These are phyloP conservation scores for Cephus rjabovi DNA, from an alignment of 2,888 invertebrate genomes.

Conservation along the genomic window DNA sequence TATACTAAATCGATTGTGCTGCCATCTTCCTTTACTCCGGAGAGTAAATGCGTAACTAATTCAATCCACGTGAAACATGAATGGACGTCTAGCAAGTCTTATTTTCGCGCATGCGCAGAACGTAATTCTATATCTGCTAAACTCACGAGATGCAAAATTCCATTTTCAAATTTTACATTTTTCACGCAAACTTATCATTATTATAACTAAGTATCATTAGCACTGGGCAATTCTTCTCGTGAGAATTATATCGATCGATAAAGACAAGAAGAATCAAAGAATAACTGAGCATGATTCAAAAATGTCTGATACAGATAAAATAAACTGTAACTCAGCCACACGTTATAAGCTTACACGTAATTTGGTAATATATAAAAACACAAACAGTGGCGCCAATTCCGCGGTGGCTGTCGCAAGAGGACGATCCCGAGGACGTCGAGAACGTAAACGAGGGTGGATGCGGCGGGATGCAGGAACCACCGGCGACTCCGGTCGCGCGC, in stretches of 20 bases:
- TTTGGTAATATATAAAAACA: conserved; percentile 14
- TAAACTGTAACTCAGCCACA: neutral
- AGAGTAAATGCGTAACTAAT: neutral
- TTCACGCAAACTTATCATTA: neutral
- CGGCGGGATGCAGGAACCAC: conserved; percentile 75
- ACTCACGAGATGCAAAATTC: neutral
- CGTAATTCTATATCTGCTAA: neutral
- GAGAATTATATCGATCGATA: neutral
- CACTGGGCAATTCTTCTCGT: neutral
- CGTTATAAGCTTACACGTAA: neutral
- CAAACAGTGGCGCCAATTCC: conserved; percentile 37
- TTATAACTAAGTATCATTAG: neutral
- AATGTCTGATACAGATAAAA: neutral
- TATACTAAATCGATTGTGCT: neutral
- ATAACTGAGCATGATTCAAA: neutral
- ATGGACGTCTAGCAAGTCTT: neutral
- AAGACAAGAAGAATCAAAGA: neutral
- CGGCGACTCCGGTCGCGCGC: conserved; percentile 82
- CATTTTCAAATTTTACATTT: neutral
- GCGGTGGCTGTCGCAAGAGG: conserved; percentile 65
- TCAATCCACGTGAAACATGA: neutral
- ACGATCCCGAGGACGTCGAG: conserved; percentile 53
- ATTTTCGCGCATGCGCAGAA: neutral
- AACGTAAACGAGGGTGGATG: conserved; percentile 51
- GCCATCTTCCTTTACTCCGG: neutral